Conservation (phyloP, 2,797 vertebrate genomes). For the Alfaro cultratus region DNA sequence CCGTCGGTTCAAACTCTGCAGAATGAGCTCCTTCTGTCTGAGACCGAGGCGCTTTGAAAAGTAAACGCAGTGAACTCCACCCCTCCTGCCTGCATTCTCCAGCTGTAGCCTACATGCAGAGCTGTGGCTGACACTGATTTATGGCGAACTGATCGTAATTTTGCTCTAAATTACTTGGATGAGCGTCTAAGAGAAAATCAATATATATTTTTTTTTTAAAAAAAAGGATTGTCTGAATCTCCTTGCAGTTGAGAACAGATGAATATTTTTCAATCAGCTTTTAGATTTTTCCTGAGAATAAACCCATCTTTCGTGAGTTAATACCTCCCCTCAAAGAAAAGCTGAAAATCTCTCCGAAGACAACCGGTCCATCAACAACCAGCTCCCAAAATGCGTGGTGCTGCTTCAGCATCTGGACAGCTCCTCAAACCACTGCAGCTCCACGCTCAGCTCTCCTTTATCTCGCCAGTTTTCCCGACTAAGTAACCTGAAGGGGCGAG, state of each 20-base stretch:
- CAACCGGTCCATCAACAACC: constrained; percentile 18
- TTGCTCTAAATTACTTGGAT: constrained; percentile 48
- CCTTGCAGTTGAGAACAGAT: neutral
- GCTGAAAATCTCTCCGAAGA: constrained; percentile 28
- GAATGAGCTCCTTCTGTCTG: constrained; percentile 60
- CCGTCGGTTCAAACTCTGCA: constrained; percentile 50
- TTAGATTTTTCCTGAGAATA: neutral
- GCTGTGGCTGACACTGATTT: constrained; percentile 63
- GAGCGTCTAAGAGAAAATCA: constrained; percentile 32
- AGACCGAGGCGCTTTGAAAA: constrained; percentile 68
- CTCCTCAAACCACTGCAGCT: constrained; percentile 57
- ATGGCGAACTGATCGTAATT: constrained; percentile 45
- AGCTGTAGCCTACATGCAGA: constrained; percentile 46
- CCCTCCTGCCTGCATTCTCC: constrained; percentile 77
- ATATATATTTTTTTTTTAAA: neutral
- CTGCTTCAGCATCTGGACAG: constrained; percentile 76
- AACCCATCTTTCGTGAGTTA: constrained; percentile 12
- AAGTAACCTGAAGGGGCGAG: constrained; percentile 13
- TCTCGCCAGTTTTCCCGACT: constrained; percentile 22
- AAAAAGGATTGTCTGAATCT: neutral
- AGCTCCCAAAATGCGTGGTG: constrained; percentile 27
- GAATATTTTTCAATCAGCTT: neutral
- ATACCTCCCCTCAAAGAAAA: neutral
- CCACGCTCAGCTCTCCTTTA: constrained; percentile 24
- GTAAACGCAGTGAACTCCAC: constrained; percentile 80